Conservation (phyloP, 2,113 vertebrate genomes). For the Scatophagus argus region DNA sequence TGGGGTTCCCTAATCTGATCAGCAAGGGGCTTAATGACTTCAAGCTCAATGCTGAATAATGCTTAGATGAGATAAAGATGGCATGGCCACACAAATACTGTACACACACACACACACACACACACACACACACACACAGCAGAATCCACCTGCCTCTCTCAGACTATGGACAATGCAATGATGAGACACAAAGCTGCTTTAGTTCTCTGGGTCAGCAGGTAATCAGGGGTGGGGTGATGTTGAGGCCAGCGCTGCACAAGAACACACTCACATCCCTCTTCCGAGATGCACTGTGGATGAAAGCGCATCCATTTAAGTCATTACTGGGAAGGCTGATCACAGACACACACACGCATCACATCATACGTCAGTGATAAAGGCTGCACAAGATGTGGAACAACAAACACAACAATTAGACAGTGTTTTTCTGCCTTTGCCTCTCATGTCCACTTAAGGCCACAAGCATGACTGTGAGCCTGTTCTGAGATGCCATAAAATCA, state of each 20-base stretch:
- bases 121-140: conserved; percentile 15
- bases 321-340: conserved; percentile 1
- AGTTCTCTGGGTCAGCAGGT: conserved; percentile 71
- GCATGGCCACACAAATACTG: conserved; percentile 7
- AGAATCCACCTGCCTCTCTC: conserved; percentile 51
- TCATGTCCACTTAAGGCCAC: neutral
- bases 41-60: conserved; percentile 27
- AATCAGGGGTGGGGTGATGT: conserved; percentile 63
- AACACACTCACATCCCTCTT: conserved; percentile 21
- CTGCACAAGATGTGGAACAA: neutral
- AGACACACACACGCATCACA: neutral
- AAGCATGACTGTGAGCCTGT: neutral
- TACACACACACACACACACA: conserved; percentile 14
- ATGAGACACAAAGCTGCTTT: conserved; percentile 73
- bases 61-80: conserved; percentile 43
- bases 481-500: too few relatives aligned
- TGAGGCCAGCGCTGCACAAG: conserved; percentile 13
- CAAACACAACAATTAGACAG: conserved; percentile 2
- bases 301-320: conserved; percentile 28
- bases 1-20: conserved; percentile 71
- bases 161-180: neutral
- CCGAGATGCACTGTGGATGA: neutral
- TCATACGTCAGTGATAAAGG: neutral
- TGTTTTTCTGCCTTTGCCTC: neutral
- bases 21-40: conserved; percentile 44